Evolutionary conservation across 2,113 vertebrate species (phyloP).

Genomic region (Microcebus tavaratra): DNA sequence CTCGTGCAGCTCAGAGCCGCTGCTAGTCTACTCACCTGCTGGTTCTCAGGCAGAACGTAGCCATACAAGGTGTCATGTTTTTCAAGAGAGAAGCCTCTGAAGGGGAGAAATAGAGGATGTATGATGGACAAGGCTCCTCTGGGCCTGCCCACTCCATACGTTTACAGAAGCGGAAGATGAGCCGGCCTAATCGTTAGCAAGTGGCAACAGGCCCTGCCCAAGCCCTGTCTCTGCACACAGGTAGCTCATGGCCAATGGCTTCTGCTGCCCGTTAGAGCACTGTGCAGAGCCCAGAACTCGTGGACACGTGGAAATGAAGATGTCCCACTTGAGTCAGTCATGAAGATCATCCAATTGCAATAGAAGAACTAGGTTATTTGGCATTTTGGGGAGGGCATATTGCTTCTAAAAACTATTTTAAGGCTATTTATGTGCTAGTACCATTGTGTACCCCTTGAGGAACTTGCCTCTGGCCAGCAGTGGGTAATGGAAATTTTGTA

Average conservation of each 20-base stretch:
- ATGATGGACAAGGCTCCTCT: neutral
- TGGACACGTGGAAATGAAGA: neutral
- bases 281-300: neutral
- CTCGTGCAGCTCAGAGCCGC: neutral
- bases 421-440: neutral
- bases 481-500: conserved; percentile 33
- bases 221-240: neutral
- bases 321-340: neutral
- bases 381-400: neutral
- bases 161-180: neutral
- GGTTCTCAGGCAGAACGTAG: neutral
- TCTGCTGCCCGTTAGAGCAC: neutral
- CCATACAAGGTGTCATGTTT: neutral
- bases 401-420: conserved; percentile 13
- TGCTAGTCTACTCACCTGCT: neutral
- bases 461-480: neutral
- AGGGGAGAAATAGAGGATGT: neutral
- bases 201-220: neutral
- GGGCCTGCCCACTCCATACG: neutral
- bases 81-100: neutral
- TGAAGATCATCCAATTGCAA: neutral
- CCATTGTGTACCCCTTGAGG: neutral
- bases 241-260: neutral
- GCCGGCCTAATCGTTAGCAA: neutral
- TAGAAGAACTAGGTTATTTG: neutral